Percentiles rank a stretch among this genome's conserved stretches.
Conservation (phyloP, 2,113 vertebrate species). For the Cathartes aura region DNA sequence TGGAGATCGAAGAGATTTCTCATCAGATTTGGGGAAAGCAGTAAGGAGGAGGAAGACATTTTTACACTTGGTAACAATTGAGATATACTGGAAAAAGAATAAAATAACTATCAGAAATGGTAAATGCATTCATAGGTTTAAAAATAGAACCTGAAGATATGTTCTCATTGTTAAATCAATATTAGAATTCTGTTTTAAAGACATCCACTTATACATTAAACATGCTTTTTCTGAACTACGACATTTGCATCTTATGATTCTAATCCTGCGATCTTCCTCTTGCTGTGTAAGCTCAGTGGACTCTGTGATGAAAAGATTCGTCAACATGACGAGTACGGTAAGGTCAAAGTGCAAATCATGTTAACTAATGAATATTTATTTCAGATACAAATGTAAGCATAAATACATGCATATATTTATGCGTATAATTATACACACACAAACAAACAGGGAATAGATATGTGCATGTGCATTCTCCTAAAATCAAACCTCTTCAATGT, state of each 20-base stretch:
- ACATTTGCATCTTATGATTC: not conserved
- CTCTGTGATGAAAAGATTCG: not conserved
- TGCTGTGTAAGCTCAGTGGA: not conserved
- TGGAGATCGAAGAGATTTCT: not conserved
- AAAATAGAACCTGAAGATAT: not conserved
- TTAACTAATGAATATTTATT: not conserved
- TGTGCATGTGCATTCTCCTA: not conserved
- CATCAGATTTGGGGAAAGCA: not conserved
- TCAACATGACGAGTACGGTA: not conserved
- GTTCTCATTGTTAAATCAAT: not conserved
- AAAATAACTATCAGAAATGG: not conserved
- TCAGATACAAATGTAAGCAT: not conserved
- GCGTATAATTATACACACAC: not conserved
- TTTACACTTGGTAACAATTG: not conserved
- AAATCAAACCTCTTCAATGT: not conserved
- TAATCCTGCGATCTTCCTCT: not conserved
- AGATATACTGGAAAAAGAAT: not conserved
- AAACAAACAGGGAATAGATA: not conserved
- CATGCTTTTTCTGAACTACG: not conserved
- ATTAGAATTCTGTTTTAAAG: not conserved
- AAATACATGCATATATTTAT: not conserved
- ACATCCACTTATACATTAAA: not conserved
- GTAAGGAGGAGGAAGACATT: not conserved
- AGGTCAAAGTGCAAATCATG: not conserved
- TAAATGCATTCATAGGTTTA: not conserved